Base-by-base conservation (phyloP, 2,797 vertebrate species). In the Etheostoma perlongum region DNA sequence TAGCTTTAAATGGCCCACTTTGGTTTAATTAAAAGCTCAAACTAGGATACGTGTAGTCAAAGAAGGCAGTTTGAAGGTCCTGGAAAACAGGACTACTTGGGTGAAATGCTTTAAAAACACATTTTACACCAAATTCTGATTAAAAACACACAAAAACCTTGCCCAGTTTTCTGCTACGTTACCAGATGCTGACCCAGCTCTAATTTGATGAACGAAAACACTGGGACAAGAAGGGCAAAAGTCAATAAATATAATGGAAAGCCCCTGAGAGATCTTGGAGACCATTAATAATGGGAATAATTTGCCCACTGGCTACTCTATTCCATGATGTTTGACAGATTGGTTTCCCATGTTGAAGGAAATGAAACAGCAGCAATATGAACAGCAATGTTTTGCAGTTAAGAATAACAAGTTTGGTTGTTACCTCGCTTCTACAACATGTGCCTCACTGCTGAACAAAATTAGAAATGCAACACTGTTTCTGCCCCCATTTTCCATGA, bases 171-270 rank as follows among this genome's bases (percentile, higher is more conserved):
- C 51, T 40, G 62, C 30, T 27, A 21, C 59, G 71, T 79, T 60
- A 72, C 7, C 55, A 78, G 47, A 77, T 47, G 76, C 81, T 88
- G 87, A 89, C 72, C 73, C 15, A 53, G 62, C 71, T 80, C 7
- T 76, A 67, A 72, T 86, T 84, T 83, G 86, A 83, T 62, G 73
- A 74, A 77, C 30, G 85, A 75, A 76, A 74, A 81, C 52, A 70
- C 11, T 53, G 55, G 85, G 74, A 87, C 76, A 81, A 85, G 64
- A 79, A 66, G 54, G 62, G 53, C 16, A 88, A 88, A 87, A 83
- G 79, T 91, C 89, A 72, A 84, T 93, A 93, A 93, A 94, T 95
- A 90, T 92, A 93, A 92, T 30, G 58, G 74, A 91, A 95, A 92
- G 85, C 82, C 53, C 57, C 30, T 59, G 78, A 54, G 90, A 87